phyloP scores from a whole-genome alignment of 2,797 vertebrate genomes.

The Pseudopleuronectes americanus region DNA sequence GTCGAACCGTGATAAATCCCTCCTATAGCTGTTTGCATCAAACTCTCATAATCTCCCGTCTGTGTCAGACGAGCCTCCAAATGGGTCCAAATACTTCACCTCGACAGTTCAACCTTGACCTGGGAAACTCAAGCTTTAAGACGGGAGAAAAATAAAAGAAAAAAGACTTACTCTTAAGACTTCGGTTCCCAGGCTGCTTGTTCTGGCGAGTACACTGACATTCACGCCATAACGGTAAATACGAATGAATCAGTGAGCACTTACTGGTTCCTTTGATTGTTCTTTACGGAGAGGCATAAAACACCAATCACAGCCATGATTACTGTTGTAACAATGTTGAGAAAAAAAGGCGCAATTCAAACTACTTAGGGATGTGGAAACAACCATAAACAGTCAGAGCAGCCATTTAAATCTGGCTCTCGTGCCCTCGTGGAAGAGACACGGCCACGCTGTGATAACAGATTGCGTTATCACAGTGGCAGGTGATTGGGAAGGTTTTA shows the following conservation, averaged over 20 bases:
- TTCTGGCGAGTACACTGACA: not conserved
- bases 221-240: not conserved
- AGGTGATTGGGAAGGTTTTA: not conserved
- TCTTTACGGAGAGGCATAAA: constrained; percentile 20
- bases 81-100: constrained; percentile 15
- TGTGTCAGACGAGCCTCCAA: not conserved
- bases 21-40: constrained; percentile 43
- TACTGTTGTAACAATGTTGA: constrained; percentile 26
- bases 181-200: not conserved
- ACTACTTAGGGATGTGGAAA: constrained; percentile 33
- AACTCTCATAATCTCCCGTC: constrained; percentile 50
- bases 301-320: constrained; percentile 37
- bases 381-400: constrained; percentile 33
- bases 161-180: not conserved
- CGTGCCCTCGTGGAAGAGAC: not conserved
- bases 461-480: constrained; percentile 19
- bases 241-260: constrained; percentile 5
- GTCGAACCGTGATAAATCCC: constrained; percentile 25
- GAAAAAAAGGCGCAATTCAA: constrained; percentile 30
- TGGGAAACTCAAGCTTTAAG: constrained; percentile 17
- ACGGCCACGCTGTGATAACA: constrained; percentile 15
- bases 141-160: not conserved
- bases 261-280: constrained; percentile 17
- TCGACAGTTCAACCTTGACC: constrained; percentile 23
- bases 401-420: constrained; percentile 20